These are phyloP conservation scores for Halisarca cf. caerulea DNA, from an alignment of 37 sponge, comb jelly and placozoan species.

Conservation along the genomic window DNA sequence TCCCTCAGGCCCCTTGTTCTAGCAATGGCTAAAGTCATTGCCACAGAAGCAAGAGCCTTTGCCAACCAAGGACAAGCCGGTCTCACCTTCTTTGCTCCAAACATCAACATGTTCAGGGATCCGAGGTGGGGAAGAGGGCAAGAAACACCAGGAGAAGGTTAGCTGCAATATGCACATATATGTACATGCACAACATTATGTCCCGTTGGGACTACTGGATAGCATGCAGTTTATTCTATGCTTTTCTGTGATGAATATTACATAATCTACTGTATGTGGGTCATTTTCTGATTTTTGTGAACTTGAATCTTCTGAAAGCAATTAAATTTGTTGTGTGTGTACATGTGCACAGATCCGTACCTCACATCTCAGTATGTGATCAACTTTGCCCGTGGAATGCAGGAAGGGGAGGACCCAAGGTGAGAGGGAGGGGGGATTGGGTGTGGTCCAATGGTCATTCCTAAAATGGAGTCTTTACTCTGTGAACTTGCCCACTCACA, in stretches of 20 bases:
- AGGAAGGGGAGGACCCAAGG: constrained; percentile 65
- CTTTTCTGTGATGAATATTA: neutral
- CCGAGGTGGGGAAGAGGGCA: constrained; percentile 88
- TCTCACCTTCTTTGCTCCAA: constrained; percentile 86
- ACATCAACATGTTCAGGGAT: constrained; percentile 82
- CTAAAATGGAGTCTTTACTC: no score
- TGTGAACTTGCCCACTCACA: no score
- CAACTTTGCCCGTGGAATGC: constrained; percentile 73
- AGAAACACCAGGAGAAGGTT: constrained; percentile 90
- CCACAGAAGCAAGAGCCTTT: constrained; percentile 79
- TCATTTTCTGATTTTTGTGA: no score
- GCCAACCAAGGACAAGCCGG: constrained; percentile 70
- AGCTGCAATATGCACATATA: neutral
- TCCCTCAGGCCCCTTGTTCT: constrained; percentile 48
- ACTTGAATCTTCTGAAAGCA: no score
- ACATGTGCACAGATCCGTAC: constrained; percentile 71
- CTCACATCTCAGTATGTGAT: constrained; percentile 66
- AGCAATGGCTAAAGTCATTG: constrained; percentile 55
- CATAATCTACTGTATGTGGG: neutral
- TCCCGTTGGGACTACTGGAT: neutral
- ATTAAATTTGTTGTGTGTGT: neutral
- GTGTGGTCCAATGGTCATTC: no score
- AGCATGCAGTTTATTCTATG: neutral
- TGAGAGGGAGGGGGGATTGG: neutral
- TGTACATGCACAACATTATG: neutral